Evolutionary conservation across 2,113 vertebrate species (phyloP).

Genomic region (Bothrops jararaca): DNA sequence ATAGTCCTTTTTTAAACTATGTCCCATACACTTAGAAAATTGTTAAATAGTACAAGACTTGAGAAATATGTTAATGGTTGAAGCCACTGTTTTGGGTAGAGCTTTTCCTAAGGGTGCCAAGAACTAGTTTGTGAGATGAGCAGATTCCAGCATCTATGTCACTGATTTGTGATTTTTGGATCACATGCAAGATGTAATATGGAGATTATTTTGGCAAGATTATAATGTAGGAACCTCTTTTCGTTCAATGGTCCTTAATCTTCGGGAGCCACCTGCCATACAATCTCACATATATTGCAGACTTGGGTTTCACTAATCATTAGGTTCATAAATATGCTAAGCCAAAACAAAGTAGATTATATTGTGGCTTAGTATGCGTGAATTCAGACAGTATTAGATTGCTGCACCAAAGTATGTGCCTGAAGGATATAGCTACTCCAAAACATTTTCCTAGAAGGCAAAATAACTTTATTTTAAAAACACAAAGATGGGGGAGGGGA

Average conservation of each 20-base stretch:
- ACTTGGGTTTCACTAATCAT: not conserved
- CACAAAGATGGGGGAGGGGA: not conserved
- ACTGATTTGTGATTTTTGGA: not conserved
- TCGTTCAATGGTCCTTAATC: not conserved
- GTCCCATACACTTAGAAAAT: not conserved
- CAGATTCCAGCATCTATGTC: not conserved
- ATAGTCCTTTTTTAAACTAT: not conserved
- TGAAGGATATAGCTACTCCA: not conserved
- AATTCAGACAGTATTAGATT: not conserved
- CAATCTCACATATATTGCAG: not conserved
- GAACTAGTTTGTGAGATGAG: not conserved
- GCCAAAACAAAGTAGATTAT: not conserved
- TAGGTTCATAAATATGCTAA: not conserved
- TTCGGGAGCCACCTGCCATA: not conserved
- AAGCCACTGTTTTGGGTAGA: not conserved
- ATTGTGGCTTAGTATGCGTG: not conserved
- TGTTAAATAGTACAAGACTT: not conserved
- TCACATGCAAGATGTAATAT: not conserved
- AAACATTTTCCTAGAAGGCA: not conserved
- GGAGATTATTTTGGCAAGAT: not conserved
- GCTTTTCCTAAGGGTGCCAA: not conserved
- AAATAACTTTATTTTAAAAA: not conserved
- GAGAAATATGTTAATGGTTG: not conserved
- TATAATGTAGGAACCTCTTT: not conserved
- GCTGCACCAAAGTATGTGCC: not conserved